phyloP scores from a whole-genome alignment of 2,113 vertebrate species.

The Chaetodon auriga region DNA sequence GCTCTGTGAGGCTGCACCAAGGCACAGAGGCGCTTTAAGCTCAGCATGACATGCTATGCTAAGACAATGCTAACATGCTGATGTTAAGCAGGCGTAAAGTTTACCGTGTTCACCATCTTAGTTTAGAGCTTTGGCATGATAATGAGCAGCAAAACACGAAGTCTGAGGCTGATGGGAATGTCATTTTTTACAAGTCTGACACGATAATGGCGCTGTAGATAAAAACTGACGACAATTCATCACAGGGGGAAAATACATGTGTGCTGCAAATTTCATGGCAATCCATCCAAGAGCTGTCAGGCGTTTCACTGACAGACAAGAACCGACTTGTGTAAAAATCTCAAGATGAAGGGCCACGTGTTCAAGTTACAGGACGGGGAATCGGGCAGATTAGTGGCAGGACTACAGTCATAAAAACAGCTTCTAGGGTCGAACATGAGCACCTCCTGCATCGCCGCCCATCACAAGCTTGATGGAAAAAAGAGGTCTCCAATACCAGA shows the following conservation, averaged over 20 bases:
- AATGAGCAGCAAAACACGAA: neutral
- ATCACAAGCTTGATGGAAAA: no score
- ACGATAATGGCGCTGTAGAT: neutral
- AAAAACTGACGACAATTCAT: neutral
- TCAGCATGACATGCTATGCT: neutral
- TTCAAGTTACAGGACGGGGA: no score
- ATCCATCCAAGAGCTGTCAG: no score
- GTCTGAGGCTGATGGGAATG: neutral
- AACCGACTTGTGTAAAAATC: no score
- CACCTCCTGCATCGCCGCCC: no score
- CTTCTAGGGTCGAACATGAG: no score
- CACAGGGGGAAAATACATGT: no score
- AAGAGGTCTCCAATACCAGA: no score
- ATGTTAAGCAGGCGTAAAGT: neutral
- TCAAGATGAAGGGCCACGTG: neutral
- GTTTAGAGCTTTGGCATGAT: neutral
- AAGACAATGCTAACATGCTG: neutral
- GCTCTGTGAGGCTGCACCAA: no score
- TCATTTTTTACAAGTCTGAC: neutral
- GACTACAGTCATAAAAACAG: no score
- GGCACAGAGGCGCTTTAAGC: no score
- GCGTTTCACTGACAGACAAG: neutral
- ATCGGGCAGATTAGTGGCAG: no score
- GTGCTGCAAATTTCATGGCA: neutral
- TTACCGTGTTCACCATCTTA: neutral